phyloP scores from a whole-genome alignment of 2,888 invertebrate species.

The Crioceris asparagi region DNA sequence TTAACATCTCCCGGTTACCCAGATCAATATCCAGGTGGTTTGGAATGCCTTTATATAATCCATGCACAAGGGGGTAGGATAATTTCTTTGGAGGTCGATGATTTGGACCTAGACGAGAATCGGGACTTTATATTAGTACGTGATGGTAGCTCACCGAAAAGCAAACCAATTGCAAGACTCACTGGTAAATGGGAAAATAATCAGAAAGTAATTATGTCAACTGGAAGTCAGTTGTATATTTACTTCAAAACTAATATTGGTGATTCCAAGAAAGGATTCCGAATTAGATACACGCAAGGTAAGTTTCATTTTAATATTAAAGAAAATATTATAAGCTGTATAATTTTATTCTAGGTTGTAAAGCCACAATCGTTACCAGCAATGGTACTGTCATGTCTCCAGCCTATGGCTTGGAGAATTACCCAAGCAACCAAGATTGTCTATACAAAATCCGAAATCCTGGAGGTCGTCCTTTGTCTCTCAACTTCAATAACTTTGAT shows the following conservation, averaged over 20 bases:
- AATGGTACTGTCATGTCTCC: conserved; percentile 86
- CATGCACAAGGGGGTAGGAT: conserved; percentile 84
- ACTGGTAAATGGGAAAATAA: conserved; percentile 70
- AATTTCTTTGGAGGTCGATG: conserved; percentile 84
- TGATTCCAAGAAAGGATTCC: conserved; percentile 82
- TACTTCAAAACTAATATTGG: conserved; percentile 89
- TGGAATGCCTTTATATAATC: conserved; percentile 89
- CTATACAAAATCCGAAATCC: conserved; percentile 77
- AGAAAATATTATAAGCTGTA: background rate
- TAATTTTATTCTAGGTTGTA: conserved; percentile 57
- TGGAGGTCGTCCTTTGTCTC: conserved; percentile 71
- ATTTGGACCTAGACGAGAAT: conserved; percentile 70
- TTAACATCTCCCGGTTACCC: conserved; percentile 89
- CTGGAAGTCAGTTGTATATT: conserved; percentile 76
- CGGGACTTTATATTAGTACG: conserved; percentile 82
- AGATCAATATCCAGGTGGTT: conserved; percentile 86
- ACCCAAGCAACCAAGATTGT: conserved; percentile 90
- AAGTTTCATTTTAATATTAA: background rate
- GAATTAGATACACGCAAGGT: conserved; percentile 69
- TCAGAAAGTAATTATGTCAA: conserved; percentile 78
- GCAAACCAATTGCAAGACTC: conserved; percentile 70
- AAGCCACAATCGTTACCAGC: conserved; percentile 69
- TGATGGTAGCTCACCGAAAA: conserved; percentile 82
- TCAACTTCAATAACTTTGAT: conserved; percentile 78
- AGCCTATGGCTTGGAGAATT: conserved; percentile 72